Evolutionary conservation across 2,888 invertebrate species (phyloP).

Genomic region (Acrobasis suavella): DNA sequence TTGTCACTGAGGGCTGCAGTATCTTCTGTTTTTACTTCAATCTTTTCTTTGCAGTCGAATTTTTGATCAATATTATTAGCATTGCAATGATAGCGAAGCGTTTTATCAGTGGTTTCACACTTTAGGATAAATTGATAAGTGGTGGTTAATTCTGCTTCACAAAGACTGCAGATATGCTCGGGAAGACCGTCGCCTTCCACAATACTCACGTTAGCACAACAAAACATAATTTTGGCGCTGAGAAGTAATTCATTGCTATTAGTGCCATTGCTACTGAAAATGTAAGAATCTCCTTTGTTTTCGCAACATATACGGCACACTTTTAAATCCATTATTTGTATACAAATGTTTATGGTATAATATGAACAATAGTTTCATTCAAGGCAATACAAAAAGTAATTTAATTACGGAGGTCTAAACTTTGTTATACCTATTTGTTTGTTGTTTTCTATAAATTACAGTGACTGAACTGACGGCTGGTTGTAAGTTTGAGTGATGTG

Average conservation of each 20-base stretch:
- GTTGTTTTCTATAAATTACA: too few relatives aligned
- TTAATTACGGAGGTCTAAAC: too few relatives aligned
- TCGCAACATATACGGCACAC: slow-evolving; percentile 59
- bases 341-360: too few relatives aligned
- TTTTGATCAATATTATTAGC: slow-evolving; percentile 20
- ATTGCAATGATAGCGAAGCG: slow-evolving; percentile 39
- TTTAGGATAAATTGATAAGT: slow-evolving; percentile 57
- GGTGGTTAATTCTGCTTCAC: slow-evolving; percentile 47
- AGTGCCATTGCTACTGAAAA: slow-evolving; percentile 42
- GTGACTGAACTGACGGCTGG: too few relatives aligned
- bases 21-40: slow-evolving; percentile 50
- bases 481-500: too few relatives aligned
- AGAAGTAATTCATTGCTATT: slow-evolving; percentile 36
- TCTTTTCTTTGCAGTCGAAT: slow-evolving; percentile 33
- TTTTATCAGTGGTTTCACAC: slow-evolving; percentile 59
- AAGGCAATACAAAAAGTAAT: too few relatives aligned
- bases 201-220: slow-evolving; percentile 53
- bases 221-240: slow-evolving; percentile 54
- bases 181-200: slow-evolving; percentile 57
- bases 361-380: too few relatives aligned
- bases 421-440: too few relatives aligned
- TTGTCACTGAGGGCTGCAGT: slow-evolving; percentile 31
- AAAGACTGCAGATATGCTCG: slow-evolving; percentile 48
- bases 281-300: slow-evolving; percentile 44
- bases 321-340: slow-evolving; percentile 44